Evolutionary conservation across 2,113 vertebrate species (phyloP).

Genomic region (Bagarius yarrelli): DNA sequence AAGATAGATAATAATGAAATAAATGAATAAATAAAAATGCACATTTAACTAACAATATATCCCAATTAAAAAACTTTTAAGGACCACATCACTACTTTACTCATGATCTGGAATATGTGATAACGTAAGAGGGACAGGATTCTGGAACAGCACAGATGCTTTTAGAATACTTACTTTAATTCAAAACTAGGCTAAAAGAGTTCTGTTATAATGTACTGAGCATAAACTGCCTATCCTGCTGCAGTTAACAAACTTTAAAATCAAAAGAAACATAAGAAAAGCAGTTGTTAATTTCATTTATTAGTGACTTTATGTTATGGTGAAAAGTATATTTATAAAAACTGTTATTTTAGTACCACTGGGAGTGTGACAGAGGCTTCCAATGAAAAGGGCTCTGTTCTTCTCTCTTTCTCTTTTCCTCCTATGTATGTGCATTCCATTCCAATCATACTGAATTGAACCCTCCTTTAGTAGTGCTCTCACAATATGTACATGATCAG

Average conservation of each 20-base stretch:
- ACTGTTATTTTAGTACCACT: slow-evolving; percentile 59
- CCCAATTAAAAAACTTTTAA: not conserved
- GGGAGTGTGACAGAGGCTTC: slow-evolving; percentile 65
- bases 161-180: slow-evolving; percentile 60
- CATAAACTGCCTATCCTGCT: slow-evolving; percentile 68
- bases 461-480: slow-evolving; percentile 70
- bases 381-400: slow-evolving; percentile 62
- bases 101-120: not conserved
- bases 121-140: not conserved
- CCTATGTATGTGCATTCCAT: slow-evolving; percentile 78
- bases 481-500: slow-evolving; percentile 71
- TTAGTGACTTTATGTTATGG: not conserved
- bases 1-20: not conserved
- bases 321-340: not conserved
- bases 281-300: not conserved
- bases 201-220: slow-evolving; percentile 62
- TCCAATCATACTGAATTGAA: slow-evolving; percentile 69
- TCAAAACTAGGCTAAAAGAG: slow-evolving; percentile 57
- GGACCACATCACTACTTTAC: not conserved
- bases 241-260: slow-evolving; percentile 62
- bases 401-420: slow-evolving; percentile 69
- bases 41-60: not conserved
- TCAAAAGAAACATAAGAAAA: not conserved
- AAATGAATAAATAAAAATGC: not conserved
- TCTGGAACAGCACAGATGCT: not conserved